A percentile compares a stretch with the other conserved stretches of the same genome.
Evolutionary conservation across 2,888 invertebrate species (phyloP).

Genomic region (Athalia rosae): DNA sequence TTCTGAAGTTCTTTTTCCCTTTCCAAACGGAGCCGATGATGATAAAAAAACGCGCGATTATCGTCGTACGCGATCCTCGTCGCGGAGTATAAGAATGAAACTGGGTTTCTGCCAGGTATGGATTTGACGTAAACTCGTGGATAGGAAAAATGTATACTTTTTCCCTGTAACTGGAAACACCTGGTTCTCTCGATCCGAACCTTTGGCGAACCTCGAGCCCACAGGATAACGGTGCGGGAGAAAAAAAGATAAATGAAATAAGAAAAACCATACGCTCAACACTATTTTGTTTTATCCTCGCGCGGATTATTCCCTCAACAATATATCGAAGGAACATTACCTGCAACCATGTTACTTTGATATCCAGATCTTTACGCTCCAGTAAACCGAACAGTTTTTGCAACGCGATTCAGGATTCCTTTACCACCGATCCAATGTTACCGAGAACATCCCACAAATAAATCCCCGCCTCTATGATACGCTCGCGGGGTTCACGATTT

Average conservation of each 20-base stretch:
- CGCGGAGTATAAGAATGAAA: neutral
- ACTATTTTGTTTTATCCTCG: neutral
- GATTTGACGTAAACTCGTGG: neutral
- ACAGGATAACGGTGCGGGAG: no score
- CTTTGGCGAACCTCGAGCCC: no score
- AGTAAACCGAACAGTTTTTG: constrained; percentile 30
- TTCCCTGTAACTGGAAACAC: no score
- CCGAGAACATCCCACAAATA: no score
- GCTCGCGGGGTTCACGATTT: constrained; percentile 39
- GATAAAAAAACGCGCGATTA: constrained; percentile 7
- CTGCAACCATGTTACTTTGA: constrained; percentile 25
- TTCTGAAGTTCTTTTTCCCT: neutral
- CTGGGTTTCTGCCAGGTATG: neutral
- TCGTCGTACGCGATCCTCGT: constrained; percentile 2
- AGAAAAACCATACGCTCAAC: no score
- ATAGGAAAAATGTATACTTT: no score
- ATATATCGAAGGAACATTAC: constrained; percentile 21
- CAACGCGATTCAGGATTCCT: constrained; percentile 11
- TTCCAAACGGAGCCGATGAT: neutral
- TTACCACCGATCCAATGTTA: neutral
- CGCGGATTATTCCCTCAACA: neutral
- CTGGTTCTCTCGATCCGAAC: no score
- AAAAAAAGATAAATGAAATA: no score
- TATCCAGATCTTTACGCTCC: constrained; percentile 42
- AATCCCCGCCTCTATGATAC: neutral